Conservation (phyloP, 2,113 vertebrate genomes). For the Suncus etruscus region DNA sequence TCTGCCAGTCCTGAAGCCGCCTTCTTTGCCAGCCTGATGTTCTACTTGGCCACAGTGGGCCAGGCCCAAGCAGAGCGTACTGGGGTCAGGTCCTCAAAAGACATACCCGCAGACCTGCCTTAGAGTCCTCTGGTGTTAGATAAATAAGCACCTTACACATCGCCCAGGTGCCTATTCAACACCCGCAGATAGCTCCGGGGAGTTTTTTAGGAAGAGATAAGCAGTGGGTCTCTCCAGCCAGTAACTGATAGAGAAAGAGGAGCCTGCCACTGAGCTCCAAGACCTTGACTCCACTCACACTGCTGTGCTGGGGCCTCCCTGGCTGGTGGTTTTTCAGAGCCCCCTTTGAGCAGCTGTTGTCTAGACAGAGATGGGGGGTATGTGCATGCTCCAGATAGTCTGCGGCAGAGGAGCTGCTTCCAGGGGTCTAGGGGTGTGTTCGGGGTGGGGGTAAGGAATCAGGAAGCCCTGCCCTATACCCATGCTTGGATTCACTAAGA, state of each 20-base stretch:
- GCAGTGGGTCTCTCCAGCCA: constrained; percentile 72
- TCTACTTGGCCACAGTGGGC: not conserved
- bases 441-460: no score
- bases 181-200: constrained; percentile 69
- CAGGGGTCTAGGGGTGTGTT: not conserved
- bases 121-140: constrained; percentile 55
- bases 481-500: no score
- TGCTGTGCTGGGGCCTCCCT: constrained; percentile 45
- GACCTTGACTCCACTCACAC: constrained; percentile 47
- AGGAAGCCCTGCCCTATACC: not conserved
- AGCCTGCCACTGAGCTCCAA: constrained; percentile 67
- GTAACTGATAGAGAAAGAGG: constrained; percentile 76
- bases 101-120: constrained; percentile 17
- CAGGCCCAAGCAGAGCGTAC: not conserved
- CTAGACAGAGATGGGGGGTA: constrained; percentile 43
- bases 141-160: constrained; percentile 58
- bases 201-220: constrained; percentile 73
- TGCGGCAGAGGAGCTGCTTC: not conserved
- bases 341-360: constrained; percentile 49
- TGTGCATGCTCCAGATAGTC: not conserved
- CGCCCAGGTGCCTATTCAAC: constrained; percentile 48
- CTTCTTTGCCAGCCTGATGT: constrained; percentile 43
- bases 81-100: constrained; percentile 36
- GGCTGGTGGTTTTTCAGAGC: constrained; percentile 67
- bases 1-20: not conserved